Evolutionary conservation across 2,888 invertebrate genomes (phyloP).

Genomic region (Dusona sp.): DNA sequence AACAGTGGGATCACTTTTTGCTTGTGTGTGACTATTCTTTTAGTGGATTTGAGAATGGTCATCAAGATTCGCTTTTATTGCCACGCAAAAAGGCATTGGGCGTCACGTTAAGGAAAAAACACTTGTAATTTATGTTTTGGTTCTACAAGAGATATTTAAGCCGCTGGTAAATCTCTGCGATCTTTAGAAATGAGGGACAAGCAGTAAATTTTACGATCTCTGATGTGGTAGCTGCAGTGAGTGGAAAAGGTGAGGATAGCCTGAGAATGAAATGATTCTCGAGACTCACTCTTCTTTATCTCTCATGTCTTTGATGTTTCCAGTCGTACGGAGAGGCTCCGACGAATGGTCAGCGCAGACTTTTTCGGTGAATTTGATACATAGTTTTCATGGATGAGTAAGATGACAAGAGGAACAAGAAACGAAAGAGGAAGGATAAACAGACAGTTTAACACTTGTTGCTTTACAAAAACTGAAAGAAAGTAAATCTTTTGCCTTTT

Average conservation of each 20-base stretch:
- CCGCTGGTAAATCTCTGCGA: neutral
- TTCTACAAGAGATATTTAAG: neutral
- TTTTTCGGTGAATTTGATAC: slow-evolving; percentile 32
- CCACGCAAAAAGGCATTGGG: slow-evolving; percentile 3
- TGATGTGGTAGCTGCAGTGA: slow-evolving; percentile 16
- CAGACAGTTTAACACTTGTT: slow-evolving; percentile 50
- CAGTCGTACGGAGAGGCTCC: slow-evolving; percentile 27
- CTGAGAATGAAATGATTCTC: slow-evolving; percentile 37
- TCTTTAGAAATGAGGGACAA: neutral
- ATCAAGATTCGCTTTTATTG: slow-evolving; percentile 15
- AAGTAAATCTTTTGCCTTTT: neutral
- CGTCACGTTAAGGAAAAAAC: neutral
- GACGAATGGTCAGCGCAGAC: slow-evolving; percentile 26
- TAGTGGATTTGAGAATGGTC: neutral
- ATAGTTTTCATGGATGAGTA: slow-evolving; percentile 51
- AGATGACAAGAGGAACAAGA: slow-evolving; percentile 14
- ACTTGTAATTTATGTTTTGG: slow-evolving; percentile 8
- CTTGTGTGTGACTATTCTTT: too few species aligned
- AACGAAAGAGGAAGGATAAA: slow-evolving; percentile 7
- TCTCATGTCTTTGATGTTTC: slow-evolving; percentile 59
- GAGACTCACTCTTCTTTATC: slow-evolving; percentile 18
- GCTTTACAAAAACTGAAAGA: slow-evolving; percentile 14
- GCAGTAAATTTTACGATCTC: slow-evolving; percentile 39
- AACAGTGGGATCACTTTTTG: neutral
- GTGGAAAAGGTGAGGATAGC: slow-evolving; percentile 20